A percentile compares a stretch with the other conserved stretches of the same genome.
These are phyloP conservation scores for Cyanoderma ruficeps DNA, from an alignment of 2,113 vertebrate genomes.

Conservation along the genomic window DNA sequence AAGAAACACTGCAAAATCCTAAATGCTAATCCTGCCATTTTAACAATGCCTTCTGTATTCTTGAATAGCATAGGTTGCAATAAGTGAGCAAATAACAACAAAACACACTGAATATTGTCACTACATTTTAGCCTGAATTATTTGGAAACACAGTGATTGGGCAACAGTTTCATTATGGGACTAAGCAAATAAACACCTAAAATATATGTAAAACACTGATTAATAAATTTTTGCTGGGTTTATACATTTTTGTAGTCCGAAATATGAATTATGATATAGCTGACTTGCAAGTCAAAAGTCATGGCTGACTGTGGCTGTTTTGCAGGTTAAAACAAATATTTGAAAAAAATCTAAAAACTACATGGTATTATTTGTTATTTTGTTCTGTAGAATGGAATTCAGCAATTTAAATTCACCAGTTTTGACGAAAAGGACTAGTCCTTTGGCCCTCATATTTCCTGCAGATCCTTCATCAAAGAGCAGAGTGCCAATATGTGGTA, in stretches of 20 bases:
- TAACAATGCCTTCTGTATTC: background rate
- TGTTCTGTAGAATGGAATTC: background rate
- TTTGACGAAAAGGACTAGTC: background rate
- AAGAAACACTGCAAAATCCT: background rate
- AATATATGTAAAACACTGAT: background rate
- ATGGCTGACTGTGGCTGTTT: background rate
- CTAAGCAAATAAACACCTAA: background rate
- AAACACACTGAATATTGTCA: background rate
- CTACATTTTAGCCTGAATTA: background rate
- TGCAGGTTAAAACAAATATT: background rate
- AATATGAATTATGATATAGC: background rate
- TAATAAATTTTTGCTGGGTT: background rate
- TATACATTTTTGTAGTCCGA: background rate
- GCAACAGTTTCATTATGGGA: background rate
- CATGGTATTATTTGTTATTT: background rate
- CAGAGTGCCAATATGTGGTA: background rate
- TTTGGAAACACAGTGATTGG: background rate
- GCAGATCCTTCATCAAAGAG: background rate
- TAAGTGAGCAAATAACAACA: background rate
- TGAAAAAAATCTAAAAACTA: background rate
- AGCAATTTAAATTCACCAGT: background rate
- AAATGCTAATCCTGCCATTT: background rate
- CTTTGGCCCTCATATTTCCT: background rate
- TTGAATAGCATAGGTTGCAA: background rate
- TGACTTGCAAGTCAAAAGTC: background rate